Base-by-base conservation (phyloP, 2,797 vertebrate species). In the Pangasius macronema region DNA sequence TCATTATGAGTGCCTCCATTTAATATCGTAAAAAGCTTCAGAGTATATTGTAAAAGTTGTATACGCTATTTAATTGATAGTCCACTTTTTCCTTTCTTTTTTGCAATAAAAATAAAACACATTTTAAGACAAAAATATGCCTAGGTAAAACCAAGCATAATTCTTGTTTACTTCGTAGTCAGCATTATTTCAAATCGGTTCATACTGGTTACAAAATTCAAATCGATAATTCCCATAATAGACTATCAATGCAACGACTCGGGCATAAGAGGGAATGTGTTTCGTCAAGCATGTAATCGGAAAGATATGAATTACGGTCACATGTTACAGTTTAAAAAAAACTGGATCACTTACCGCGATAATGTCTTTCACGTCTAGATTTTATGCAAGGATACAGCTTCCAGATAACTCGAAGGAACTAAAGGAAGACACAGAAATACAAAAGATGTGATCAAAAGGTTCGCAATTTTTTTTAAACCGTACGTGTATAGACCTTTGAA, bases 271-370 rank as follows among this genome's bases (percentile, higher is more conserved):
- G 33, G 63, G 59, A 81, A 39, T 75, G 59, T 81, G 16, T 82
- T 87, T 84, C 36, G 77, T 57, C 59, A 72, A 87, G 68, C 76
- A 80, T 82, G 68, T 67, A 73, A 51, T 82, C 85, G 51, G 55
- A 57, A 83, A 79, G 77, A 82, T 76, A 89, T 91, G 65, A 85
- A 88, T 89, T 88, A 90, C 63, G 57, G 83, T 85, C 85, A 85
- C 36, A 83, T 59, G 63, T 70, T 76, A 51, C 72, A 72, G 84
- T 86, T 81, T 16, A 70, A 87, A 90, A 59, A 57, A 89, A 61
- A 86, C 67, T 82, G 49, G 59, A 87, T 91, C 85, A 95, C 97
- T 97, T 93, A 97, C 96, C 96, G 88, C 27, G 86, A 93, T 91
- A 93, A 90, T 90, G 93, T 89, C 89, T 92, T 91, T 94, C 93